Evolutionary conservation across 2,888 invertebrate genomes (phyloP).

Genomic region (Idaea straminata): DNA sequence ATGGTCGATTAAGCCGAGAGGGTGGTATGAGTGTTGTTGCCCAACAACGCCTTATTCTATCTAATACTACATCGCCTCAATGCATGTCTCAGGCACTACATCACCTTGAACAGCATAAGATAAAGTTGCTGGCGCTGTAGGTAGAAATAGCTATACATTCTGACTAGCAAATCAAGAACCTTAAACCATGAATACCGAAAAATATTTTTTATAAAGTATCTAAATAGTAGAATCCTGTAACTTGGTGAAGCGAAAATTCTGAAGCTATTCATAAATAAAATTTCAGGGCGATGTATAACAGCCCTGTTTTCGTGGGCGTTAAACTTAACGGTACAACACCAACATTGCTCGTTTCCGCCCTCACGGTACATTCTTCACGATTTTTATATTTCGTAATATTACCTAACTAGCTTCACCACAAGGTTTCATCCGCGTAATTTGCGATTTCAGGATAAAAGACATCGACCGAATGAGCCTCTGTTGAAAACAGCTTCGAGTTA

Average conservation of each 20-base stretch:
- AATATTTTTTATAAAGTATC: background rate
- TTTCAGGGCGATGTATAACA: slow-evolving; percentile 34
- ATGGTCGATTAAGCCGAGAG: too few species aligned
- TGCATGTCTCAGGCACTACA: too few species aligned
- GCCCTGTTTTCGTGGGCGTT: slow-evolving; percentile 46
- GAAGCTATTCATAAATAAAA: background rate
- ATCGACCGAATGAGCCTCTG: too few species aligned
- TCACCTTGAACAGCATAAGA: too few species aligned
- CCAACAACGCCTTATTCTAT: too few species aligned
- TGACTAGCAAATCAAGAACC: too few species aligned
- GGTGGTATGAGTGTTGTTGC: too few species aligned
- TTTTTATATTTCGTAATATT: slow-evolving; percentile 35
- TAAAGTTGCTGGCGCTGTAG: too few species aligned
- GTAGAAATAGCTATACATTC: too few species aligned
- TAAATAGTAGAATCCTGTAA: background rate
- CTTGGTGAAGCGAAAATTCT: background rate
- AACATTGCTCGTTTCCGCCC: slow-evolving; percentile 56
- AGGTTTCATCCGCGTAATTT: background rate
- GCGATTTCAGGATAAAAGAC: too few species aligned
- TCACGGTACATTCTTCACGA: slow-evolving; percentile 56
- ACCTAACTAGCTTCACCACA: background rate
- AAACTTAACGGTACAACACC: slow-evolving; percentile 39
- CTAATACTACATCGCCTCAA: too few species aligned
- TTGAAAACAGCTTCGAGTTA: too few species aligned
- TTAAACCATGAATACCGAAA: background rate